These are phyloP conservation scores for Sphaeridia pumilis DNA, from an alignment of 2,888 invertebrate species.

Conservation along the genomic window DNA sequence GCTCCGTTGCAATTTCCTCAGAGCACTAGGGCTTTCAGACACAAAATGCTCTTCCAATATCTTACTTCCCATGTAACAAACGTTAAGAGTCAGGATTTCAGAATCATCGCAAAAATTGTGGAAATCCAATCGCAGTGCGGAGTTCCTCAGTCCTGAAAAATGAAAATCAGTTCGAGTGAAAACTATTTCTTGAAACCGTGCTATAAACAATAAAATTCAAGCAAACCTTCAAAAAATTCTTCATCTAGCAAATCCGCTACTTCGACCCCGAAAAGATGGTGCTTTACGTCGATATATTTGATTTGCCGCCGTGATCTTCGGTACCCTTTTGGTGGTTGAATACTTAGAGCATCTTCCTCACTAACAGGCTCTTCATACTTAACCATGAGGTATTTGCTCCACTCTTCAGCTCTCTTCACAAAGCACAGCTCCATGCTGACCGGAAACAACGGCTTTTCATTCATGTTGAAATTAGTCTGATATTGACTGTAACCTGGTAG, in stretches of 20 bases:
- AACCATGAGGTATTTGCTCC: too few relatives aligned
- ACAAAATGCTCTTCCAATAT: not conserved
- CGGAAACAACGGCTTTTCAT: not conserved
- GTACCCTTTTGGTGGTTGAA: conserved; percentile 11
- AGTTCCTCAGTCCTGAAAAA: not conserved
- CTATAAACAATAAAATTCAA: too few relatives aligned
- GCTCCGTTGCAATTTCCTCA: not conserved
- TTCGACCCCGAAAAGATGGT: conserved; percentile 16
- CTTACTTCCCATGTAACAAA: not conserved
- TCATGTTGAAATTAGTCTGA: not conserved
- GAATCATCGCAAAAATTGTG: not conserved
- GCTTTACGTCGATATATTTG: conserved; percentile 17
- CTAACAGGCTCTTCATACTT: conserved; percentile 14
- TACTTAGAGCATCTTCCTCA: conserved; percentile 6
- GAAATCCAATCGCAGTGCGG: not conserved
- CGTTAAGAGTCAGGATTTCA: not conserved
- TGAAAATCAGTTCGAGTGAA: not conserved
- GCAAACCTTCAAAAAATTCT: conserved; percentile 1
- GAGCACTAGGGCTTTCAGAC: not conserved
- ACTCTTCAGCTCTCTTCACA: too few relatives aligned
- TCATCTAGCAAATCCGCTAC: not conserved
- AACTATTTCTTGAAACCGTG: not conserved
- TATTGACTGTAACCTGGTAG: too few relatives aligned
- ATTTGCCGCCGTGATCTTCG: conserved; percentile 12
- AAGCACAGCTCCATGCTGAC: conserved; percentile 3